These are phyloP conservation scores for Andricus curvator DNA, from an alignment of 2,888 invertebrate genomes.

Conservation along the genomic window DNA sequence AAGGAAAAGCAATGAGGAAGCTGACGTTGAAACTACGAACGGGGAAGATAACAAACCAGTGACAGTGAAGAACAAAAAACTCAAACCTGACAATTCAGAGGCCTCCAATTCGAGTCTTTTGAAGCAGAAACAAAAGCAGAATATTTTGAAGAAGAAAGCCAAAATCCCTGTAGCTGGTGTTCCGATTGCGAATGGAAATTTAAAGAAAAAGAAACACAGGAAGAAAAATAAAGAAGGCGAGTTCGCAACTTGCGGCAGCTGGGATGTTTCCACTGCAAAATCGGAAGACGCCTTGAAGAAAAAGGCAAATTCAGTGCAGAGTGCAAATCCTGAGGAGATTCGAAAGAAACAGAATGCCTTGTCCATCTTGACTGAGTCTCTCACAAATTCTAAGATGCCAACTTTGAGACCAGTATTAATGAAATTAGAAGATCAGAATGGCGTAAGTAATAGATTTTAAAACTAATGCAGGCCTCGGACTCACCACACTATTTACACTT, in stretches of 20 bases:
- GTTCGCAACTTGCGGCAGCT: constrained; percentile 16
- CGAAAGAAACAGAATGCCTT: constrained; percentile 13
- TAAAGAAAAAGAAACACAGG: constrained; percentile 15
- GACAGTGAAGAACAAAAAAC: neutral
- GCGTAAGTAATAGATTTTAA: constrained; percentile 51
- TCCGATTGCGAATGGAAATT: constrained; percentile 15
- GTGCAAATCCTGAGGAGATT: neutral
- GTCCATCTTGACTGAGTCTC: constrained; percentile 27
- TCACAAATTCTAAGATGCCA: constrained; percentile 51
- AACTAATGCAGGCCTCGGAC: neutral
- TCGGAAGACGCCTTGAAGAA: constrained; percentile 9
- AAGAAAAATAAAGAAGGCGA: constrained; percentile 9
- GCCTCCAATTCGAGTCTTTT: neutral
- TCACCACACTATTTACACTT: too few relatives aligned
- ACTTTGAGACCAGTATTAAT: constrained; percentile 60
- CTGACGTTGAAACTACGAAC: constrained; percentile 47
- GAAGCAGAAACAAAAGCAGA: constrained; percentile 14
- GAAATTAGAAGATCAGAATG: constrained; percentile 60
- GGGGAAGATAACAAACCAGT: neutral
- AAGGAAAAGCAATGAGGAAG: constrained; percentile 55
- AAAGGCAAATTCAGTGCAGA: neutral
- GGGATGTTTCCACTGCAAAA: constrained; percentile 43
- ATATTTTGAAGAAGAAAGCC: neutral
- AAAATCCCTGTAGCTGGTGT: constrained; percentile 5
- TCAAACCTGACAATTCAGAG: neutral